Base-by-base conservation (phyloP, 2,113 vertebrate species). In the Hemichromis elongatus region DNA sequence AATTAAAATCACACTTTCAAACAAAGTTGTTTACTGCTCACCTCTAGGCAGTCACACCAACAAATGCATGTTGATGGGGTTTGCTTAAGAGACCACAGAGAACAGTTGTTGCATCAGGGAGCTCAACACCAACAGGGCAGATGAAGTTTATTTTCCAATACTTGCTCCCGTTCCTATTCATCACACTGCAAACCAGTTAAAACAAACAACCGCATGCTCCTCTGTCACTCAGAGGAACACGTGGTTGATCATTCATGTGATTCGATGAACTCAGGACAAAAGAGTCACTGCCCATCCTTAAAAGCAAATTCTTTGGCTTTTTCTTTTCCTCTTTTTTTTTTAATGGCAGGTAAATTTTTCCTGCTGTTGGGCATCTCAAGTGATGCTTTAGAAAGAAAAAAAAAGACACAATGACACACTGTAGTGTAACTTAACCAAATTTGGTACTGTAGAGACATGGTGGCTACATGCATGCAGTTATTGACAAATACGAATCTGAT, bases 401-500 rank as follows among this genome's bases (percentile, higher is more conserved):
- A 42, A 68, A 42, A 1, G 2, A 73, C 18, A 37, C 30, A 35
- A 18, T 61, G 5, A 70, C 19, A 45, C 5, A 18, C 14, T 26
- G 14, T 28, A 18, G 9, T 5, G 7, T 28, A 19, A 47, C 28
- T 10, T 2, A 73, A 73, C 40, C 66, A 47, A 47, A 47, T 73
- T 19, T 73, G 21, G 1, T 47, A 47, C 2, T 5, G 40, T 19
- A 47, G 24, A 28, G 14, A 3, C 2, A 3, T 19, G 9, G 40
- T 0, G 66, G 24, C 24, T 28, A 42, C 42, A 28, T 19, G 42
- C 68, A 73, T 47, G 24, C 40, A 50, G 9, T 47, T 50, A 50
- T 50, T 18, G 68, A 47, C 42, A 73, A 50, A 73, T 45, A 47
- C 28, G 66, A 47, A 47, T 70, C 8, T 70, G 40, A 70, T 70